Evolutionary conservation across 2,113 vertebrate genomes (phyloP), one percentile per base, ranked within the genome.

Genomic region (Scomber scombrus): DNA sequence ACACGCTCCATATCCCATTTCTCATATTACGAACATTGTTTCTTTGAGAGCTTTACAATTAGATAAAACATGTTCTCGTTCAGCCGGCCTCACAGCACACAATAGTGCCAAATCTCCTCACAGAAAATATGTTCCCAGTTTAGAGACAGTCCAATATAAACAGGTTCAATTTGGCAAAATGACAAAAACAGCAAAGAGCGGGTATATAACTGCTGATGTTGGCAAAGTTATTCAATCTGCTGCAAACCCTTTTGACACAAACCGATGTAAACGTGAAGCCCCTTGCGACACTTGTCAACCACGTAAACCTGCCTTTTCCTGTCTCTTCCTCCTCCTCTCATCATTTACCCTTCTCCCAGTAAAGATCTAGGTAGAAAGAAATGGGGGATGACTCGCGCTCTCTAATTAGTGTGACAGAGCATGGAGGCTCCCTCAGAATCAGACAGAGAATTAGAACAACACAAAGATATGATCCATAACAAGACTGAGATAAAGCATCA

Each of bases 401-500:
- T 87, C 92, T 93, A 94, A 95, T 95, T 93, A 93, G 90, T 75
- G 86, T 87, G 89, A 93, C 90, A 63, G 85, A 89, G 85, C 82
- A 82, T 15, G 77, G 69, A 87, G 84, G 81, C 82, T 80, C 74
- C 74, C 69, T 74, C 69, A 29, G 87, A 83, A 90, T 92, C 85
- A 85, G 86, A 91, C 81, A 46, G 82, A 65, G 67, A 88, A 86
- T 82, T 87, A 77, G 68, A 90, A 88, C 77, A 89, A 83, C 87
- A 81, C 49, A 31, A 75, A 86, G 81, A 90, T 89, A 84, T 90
- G 83, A 93, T 91, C 85, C 86, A 86, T 86, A 91, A 92, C 71
- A 75, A 90, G 86, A 73, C 84, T 51, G 76, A 88, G 78, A 92
- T 82, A 90, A 93, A 86, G 89, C 86, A 74, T 91, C 92, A 93